Percentiles rank a stretch among this genome's conserved stretches.
phyloP scores from a whole-genome alignment of 2,797 vertebrate genomes.

The Atherinosoma microstoma region DNA sequence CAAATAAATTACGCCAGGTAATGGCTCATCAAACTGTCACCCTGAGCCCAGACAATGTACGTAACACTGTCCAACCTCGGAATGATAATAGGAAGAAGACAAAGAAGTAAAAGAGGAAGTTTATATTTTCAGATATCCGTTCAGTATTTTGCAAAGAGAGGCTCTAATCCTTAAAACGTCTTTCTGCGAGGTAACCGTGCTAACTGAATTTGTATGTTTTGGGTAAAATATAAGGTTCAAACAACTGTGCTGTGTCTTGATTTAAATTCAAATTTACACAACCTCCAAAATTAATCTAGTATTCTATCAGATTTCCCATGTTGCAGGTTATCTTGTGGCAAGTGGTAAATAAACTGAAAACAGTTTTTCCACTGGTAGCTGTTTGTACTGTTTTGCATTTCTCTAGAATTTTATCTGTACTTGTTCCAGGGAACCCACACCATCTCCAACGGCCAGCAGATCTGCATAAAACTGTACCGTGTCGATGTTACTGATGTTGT shows the following conservation, averaged over 20 bases:
- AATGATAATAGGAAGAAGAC: constrained; percentile 42
- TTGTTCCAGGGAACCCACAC: background rate
- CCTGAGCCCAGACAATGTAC: constrained; percentile 49
- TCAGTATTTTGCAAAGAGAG: constrained; percentile 1
- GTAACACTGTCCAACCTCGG: constrained; percentile 38
- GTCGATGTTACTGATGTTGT: background rate
- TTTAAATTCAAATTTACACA: no score
- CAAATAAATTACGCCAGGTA: constrained; percentile 71
- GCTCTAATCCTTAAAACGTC: background rate
- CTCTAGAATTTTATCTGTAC: background rate
- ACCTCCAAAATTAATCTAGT: no score
- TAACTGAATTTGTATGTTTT: no score
- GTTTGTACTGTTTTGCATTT: background rate
- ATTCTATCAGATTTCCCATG: no score
- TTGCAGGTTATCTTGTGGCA: no score
- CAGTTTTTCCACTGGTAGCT: no score
- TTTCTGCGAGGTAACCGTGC: no score
- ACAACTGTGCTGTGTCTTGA: no score
- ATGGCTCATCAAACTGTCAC: constrained; percentile 78
- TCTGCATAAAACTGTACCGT: background rate
- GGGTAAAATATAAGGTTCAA: no score
- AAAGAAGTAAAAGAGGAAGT: constrained; percentile 26
- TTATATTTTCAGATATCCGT: constrained; percentile 59
- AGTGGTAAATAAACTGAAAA: no score
- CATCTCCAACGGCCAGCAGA: background rate